These are phyloP conservation scores for Orientallactaga sibirica DNA, from an alignment of 2,797 vertebrate species.

Conservation along the genomic window DNA sequence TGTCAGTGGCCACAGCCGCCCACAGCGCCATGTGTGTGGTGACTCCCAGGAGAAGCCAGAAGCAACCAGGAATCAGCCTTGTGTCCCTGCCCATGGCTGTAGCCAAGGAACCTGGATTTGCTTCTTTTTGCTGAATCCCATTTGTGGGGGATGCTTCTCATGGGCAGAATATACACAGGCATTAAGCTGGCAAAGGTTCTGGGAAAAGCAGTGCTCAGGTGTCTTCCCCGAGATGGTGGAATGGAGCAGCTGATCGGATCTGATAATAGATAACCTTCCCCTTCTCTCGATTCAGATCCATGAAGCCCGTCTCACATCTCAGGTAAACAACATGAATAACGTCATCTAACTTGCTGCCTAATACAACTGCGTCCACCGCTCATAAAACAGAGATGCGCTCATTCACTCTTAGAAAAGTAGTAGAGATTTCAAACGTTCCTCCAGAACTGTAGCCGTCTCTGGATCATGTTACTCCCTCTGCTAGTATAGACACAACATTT, in stretches of 20 bases:
- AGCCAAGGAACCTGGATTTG: neutral
- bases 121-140: constrained; percentile 6
- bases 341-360: neutral
- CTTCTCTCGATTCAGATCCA: constrained; percentile 22
- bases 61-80: neutral
- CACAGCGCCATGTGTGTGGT: neutral
- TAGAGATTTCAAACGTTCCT: neutral
- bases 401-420: neutral
- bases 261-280: neutral
- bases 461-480: neutral
- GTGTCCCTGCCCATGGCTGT: neutral
- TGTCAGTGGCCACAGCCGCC: neutral
- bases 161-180: neutral
- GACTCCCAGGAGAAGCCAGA: neutral
- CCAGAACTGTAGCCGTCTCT: neutral
- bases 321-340: constrained; percentile 18
- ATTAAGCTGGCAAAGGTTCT: neutral
- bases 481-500: neutral
- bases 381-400: neutral
- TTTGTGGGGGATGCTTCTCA: neutral
- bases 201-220: neutral
- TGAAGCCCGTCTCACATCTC: neutral
- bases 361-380: neutral
- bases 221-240: neutral
- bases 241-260: neutral